A percentile compares a stretch with the other conserved stretches of the same genome.
These are phyloP conservation scores for Stenoptilia bipunctidactyla DNA, from an alignment of 2,888 invertebrate genomes.

Conservation along the genomic window DNA sequence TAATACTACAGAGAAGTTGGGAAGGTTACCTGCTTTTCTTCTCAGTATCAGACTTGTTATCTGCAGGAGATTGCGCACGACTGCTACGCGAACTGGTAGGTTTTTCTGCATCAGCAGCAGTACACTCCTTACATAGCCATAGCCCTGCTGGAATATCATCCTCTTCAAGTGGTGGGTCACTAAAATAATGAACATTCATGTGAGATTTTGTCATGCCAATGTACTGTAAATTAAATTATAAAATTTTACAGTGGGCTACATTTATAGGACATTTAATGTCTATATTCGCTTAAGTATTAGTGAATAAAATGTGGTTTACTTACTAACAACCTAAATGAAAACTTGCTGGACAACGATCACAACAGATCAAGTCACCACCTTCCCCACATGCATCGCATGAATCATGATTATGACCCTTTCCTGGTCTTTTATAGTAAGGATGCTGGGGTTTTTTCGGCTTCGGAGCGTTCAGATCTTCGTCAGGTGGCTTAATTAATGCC, in stretches of 20 bases:
- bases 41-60: slow-evolving; percentile 45
- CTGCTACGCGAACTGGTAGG: slow-evolving; percentile 44
- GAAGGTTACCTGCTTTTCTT: slow-evolving; percentile 54
- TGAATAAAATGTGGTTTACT: slow-evolving; percentile 44
- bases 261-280: no score
- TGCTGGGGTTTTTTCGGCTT: slow-evolving; percentile 78
- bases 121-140: slow-evolving; percentile 92
- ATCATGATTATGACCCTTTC: slow-evolving; percentile 93
- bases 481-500: slow-evolving; percentile 88
- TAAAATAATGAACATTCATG: slow-evolving; percentile 43
- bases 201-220: no score
- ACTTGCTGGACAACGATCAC: slow-evolving; percentile 95
- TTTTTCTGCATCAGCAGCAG: slow-evolving; percentile 55
- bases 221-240: no score
- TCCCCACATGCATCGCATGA: slow-evolving; percentile 95
- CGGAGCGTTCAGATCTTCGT: slow-evolving; percentile 74
- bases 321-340: slow-evolving; percentile 97
- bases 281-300: no score
- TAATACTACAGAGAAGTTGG: no score
- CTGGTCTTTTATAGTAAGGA: slow-evolving; percentile 87
- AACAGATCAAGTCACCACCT: slow-evolving; percentile 95
- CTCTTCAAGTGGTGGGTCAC: slow-evolving; percentile 93
- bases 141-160: slow-evolving; percentile 91
- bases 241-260: no score
- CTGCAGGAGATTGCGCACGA: slow-evolving; percentile 46